Conservation (phyloP, 2,113 vertebrate species). For the Macrotis lagotis region DNA sequence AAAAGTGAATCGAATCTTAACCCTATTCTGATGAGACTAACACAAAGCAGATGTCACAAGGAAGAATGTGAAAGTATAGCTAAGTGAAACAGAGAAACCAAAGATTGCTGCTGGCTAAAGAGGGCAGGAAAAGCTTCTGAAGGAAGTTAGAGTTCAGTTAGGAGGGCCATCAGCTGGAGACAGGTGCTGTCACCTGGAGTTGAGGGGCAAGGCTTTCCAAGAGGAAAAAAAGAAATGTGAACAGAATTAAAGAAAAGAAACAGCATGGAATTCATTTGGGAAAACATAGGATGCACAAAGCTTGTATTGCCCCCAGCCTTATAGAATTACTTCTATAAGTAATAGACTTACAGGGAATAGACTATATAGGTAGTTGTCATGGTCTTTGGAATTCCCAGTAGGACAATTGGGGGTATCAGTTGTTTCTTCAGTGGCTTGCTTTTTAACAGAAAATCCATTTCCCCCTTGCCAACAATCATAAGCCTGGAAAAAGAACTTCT, state of each 20-base stretch:
- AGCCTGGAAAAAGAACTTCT: neutral
- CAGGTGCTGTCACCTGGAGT: too few relatives aligned
- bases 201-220: neutral
- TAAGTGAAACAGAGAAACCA: neutral
- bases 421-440: neutral
- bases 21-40: neutral
- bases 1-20: neutral
- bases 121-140: neutral
- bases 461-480: neutral
- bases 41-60: neutral
- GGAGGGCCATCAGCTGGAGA: too few relatives aligned
- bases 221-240: neutral
- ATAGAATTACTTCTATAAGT: neutral
- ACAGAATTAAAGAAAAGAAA: neutral
- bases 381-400: neutral
- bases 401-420: neutral
- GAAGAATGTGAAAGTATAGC: neutral
- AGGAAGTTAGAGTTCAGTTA: neutral
- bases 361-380: neutral
- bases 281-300: too few relatives aligned
- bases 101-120: neutral
- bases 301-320: neutral
- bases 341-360: neutral
- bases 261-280: neutral
- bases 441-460: neutral